These are phyloP conservation scores for Proterorhinus semilunaris DNA, from an alignment of 2,113 vertebrate species.

Conservation along the genomic window DNA sequence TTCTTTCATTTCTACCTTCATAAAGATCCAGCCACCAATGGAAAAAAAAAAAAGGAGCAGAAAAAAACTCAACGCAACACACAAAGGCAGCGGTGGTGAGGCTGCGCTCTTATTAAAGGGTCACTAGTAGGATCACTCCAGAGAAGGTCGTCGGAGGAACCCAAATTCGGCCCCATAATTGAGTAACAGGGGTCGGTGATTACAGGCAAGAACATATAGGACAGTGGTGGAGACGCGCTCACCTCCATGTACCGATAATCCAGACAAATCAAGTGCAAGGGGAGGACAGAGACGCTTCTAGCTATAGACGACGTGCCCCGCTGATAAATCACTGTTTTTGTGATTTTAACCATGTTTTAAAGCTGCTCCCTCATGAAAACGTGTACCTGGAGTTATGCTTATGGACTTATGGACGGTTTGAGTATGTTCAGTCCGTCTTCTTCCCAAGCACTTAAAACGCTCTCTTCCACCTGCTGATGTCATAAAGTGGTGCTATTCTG, in stretches of 20 bases:
- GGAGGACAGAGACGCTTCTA: background rate
- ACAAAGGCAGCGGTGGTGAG: constrained; percentile 60
- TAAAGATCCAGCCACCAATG: constrained; percentile 76
- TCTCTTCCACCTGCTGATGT: no score
- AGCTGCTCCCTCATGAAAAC: no score
- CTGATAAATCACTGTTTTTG: no score
- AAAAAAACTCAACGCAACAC: constrained; percentile 58
- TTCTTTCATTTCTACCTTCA: constrained; percentile 80
- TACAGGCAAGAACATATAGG: constrained; percentile 49
- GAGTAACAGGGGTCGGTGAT: constrained; percentile 74
- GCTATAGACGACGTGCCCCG: no score
- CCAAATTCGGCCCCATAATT: constrained; percentile 78
- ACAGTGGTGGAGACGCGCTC: constrained; percentile 37
- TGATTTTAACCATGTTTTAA: no score
- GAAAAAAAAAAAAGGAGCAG: constrained; percentile 63
- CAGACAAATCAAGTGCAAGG: constrained; percentile 39
- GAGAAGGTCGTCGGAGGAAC: constrained; percentile 78
- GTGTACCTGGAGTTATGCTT: no score
- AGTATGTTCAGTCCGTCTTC: no score
- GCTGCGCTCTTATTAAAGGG: constrained; percentile 73
- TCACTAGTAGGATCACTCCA: constrained; percentile 72
- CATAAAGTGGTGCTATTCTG: no score
- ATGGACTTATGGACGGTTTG: no score
- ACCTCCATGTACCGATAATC: constrained; percentile 38
- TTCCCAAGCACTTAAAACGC: no score